Percentiles rank a stretch among this genome's conserved stretches.
Evolutionary conservation across 2,797 vertebrate genomes (phyloP).

Genomic region (Acanthurus lineatus): DNA sequence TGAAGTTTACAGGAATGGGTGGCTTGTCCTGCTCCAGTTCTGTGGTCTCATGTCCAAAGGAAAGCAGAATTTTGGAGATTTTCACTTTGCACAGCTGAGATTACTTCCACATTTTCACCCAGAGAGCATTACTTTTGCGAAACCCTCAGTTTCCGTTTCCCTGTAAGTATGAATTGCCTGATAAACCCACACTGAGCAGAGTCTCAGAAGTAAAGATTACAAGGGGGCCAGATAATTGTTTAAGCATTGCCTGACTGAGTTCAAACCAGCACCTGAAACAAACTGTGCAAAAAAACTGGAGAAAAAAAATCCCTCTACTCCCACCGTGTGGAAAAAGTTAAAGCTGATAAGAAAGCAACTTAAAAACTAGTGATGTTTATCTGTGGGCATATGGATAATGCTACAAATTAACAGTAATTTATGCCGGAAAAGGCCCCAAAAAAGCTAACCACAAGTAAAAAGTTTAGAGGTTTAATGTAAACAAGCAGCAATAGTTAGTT

Average conservation of each 20-base stretch:
- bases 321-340: conserved; percentile 64
- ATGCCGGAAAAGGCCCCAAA: not conserved
- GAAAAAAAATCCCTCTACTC: conserved; percentile 53
- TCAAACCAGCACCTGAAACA: conserved; percentile 53
- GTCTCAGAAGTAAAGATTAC: conserved; percentile 5
- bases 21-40: conserved; percentile 37
- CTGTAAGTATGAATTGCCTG: not conserved
- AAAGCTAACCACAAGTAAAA: not conserved
- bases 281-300: not conserved
- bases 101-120: not conserved
- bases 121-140: not conserved
- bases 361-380: not conserved
- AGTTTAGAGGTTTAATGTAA: not conserved
- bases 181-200: not conserved
- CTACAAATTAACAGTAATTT: not conserved
- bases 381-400: not conserved
- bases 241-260: conserved; percentile 31
- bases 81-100: not conserved
- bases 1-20: conserved; percentile 64
- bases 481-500: not conserved
- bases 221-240: conserved; percentile 34
- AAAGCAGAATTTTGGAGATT: conserved; percentile 18
- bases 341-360: not conserved
- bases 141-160: not conserved
- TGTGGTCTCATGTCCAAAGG: conserved; percentile 54